Conservation (phyloP, 1,140 invertebrate species). For the Drosophila asahinai region DNA sequence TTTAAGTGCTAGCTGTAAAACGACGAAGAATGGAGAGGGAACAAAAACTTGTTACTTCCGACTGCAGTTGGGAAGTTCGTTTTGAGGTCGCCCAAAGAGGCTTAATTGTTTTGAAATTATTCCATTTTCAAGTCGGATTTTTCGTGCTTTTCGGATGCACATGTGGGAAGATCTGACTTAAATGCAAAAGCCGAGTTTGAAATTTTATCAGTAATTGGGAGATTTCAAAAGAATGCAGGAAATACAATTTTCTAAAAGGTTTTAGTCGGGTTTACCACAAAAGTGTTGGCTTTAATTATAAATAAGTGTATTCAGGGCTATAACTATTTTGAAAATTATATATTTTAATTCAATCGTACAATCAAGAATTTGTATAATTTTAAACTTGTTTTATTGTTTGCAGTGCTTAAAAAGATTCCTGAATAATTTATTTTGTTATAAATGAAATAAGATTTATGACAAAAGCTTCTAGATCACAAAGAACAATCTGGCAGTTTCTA, state of each 20-base stretch:
- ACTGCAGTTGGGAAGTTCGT: conserved; percentile 66
- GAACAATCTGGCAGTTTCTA: neutral
- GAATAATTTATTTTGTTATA: neutral
- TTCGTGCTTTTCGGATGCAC: conserved; percentile 22
- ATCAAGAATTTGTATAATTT: too few relatives aligned
- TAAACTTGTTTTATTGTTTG: too few relatives aligned
- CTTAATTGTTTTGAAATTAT: conserved; percentile 48
- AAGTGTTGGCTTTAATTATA: too few relatives aligned
- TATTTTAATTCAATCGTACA: too few relatives aligned
- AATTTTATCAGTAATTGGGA: neutral
- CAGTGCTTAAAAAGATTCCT: too few relatives aligned
- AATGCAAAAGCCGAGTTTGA: neutral
- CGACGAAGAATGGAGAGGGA: conserved; percentile 27
- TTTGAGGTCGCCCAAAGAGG: conserved; percentile 43
- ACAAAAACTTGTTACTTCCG: conserved; percentile 62
- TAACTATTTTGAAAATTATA: too few relatives aligned
- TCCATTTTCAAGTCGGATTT: conserved; percentile 7
- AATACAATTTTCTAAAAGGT: conserved; percentile 11
- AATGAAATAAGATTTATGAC: neutral
- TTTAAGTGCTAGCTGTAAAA: conserved; percentile 67
- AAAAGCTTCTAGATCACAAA: neutral
- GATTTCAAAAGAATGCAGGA: conserved; percentile 20
- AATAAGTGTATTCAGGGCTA: too few relatives aligned
- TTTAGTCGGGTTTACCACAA: too few relatives aligned
- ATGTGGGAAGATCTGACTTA: conserved; percentile 28